Evolutionary conservation across 2,113 vertebrate genomes (phyloP), one percentile per base, ranked within the genome.

Genomic region (Collichthys lucidus): DNA sequence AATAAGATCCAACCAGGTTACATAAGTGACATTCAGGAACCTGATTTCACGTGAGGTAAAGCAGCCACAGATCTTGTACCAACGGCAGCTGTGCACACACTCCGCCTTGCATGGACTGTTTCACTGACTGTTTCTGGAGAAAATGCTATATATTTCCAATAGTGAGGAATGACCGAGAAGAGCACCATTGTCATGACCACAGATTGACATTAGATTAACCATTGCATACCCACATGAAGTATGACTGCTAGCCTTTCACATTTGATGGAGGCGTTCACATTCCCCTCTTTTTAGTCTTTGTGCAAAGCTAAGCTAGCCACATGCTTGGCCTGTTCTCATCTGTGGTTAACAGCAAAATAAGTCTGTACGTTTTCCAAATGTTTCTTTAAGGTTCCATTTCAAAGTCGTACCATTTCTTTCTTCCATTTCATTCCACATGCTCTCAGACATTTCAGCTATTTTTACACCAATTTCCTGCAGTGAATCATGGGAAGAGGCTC

Each of bases 381-480:
- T 67, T 46, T 59, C 2, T 60, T 40, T 64, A 4, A 11, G 1
- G 5, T 64, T 53, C 63, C 9, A 8, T 74, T 53, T 74, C 12
- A 52, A 52, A 15, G 69, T 66, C 42, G 49, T 60, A 24, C 1
- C 2, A 61, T 74, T 64, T 75, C 17, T 40, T 40, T 1, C 35
- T 40, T n/a, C 11, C 6, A 60, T 60, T 42, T 0, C 29, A 22
- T 66, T 71, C 35, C 65, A 5, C 40, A 12, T 31, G 2, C 40
- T 59, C 76, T 62, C 65, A 8, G 22, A 63, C 67, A 53, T 70
- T 73, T 77, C 50, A 19, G n/a, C 40, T 47, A 0, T 4, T 44
- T 35, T 26, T 90, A 80, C 74, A 89, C 75, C 67, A 35, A 19
- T 53, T 68, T 88, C 76, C 60, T 55, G 42, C 49, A 67, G 22